These are phyloP conservation scores for Oreochromis niloticus DNA, from an alignment of 2,113 vertebrate genomes.

Conservation along the genomic window DNA sequence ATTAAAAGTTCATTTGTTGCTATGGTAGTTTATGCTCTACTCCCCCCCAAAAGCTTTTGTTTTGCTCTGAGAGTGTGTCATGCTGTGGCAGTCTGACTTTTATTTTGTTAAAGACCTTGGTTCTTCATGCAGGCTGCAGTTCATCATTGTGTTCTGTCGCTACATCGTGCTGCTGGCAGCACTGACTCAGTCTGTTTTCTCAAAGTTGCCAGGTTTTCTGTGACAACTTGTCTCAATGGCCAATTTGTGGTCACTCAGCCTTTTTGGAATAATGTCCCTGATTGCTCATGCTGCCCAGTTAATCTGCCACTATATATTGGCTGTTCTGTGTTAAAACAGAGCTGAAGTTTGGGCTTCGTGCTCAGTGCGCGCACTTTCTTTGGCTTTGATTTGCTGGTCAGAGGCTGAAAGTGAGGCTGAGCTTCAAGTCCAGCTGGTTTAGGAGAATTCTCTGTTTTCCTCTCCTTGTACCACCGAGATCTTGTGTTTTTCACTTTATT, in stretches of 20 bases:
- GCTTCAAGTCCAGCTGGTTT: neutral
- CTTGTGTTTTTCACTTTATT: neutral
- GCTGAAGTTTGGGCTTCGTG: neutral
- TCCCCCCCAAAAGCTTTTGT: neutral
- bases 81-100: neutral
- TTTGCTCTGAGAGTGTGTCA: neutral
- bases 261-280: neutral
- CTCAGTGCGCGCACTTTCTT: neutral
- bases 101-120: neutral
- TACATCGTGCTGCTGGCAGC: neutral
- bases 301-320: neutral
- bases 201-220: neutral
- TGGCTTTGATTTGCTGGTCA: neutral
- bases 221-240: neutral
- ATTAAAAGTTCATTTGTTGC: neutral
- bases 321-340: neutral
- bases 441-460: neutral
- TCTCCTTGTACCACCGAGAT: neutral
- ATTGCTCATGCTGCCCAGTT: neutral
- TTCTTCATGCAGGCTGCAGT: neutral
- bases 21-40: neutral
- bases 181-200: conserved; percentile 6
- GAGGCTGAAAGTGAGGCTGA: neutral
- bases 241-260: conserved; percentile 17
- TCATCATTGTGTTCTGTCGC: neutral